Evolutionary conservation across 37 sponge, comb jelly and placozoan species (phyloP).

Genomic region (Lycopodina hypogea): DNA sequence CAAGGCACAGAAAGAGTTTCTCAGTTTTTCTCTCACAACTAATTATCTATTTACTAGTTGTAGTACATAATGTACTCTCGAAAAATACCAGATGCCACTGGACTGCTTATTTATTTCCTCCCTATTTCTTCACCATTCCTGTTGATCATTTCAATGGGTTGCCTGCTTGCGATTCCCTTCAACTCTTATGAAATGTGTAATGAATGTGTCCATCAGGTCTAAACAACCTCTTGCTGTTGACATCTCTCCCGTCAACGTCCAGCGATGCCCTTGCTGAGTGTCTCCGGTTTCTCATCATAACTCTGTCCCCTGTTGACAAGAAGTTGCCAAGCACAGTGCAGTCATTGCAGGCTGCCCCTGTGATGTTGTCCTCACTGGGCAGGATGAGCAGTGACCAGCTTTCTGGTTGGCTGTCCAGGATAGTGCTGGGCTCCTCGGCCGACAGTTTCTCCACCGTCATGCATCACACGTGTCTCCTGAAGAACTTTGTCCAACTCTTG

Average conservation of each 20-base stretch:
- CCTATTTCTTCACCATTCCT: no score
- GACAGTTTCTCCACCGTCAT: constrained; percentile 21
- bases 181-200: not conserved
- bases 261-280: constrained; percentile 16
- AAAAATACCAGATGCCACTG: no score
- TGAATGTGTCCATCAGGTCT: not conserved
- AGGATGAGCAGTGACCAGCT: constrained; percentile 1
- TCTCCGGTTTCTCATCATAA: constrained; percentile 25
- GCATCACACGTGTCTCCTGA: constrained; percentile 11
- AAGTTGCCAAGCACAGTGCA: not conserved
- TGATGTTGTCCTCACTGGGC: constrained; percentile 8
- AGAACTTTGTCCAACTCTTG: constrained; percentile 25
- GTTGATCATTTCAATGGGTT: not conserved
- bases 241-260: constrained; percentile 8
- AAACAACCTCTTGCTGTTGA: constrained; percentile 16
- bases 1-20: no score
- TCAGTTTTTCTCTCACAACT: no score
- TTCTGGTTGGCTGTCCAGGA: constrained; percentile 34
- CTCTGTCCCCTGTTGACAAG: constrained; percentile 18
- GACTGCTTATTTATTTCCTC: no score
- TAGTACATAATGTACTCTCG: no score
- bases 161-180: no score
- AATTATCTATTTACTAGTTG: no score
- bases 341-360: not conserved
- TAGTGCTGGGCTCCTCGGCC: constrained; percentile 33